Evolutionary conservation across 2,113 vertebrate species (phyloP), one percentile per base, ranked within the genome.

Genomic region (Lepus europaeus): DNA sequence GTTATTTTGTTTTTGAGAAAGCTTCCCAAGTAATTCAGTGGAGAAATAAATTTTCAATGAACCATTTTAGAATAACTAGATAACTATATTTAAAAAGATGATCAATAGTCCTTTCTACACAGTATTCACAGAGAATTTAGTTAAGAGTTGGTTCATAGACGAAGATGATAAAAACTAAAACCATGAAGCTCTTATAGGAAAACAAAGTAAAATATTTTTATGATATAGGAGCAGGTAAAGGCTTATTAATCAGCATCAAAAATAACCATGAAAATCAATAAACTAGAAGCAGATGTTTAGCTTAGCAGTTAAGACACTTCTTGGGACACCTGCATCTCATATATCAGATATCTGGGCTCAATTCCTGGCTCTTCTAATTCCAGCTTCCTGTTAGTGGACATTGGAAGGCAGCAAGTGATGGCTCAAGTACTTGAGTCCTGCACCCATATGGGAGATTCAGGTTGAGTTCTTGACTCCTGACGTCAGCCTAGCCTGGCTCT

Each of bases 1-100:
- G 25, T 53, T 72, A 61, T 27, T 66, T 87, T 31, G 70, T 53
- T 80, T 96, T 89, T 92, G 49, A 92, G 63, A 33, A 86, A 56
- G n/a, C 63, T 69, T 1, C 6, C 72, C 72, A 56, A 1, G 4
- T 3, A 51, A 72, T 73, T 20, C 6, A 68, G n/a, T n/a, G 25
- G 12, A 17, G 4, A 73, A 89, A 36, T 33, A 74, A 76, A 86
- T 59, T 82, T 79, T 77, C 59, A 91, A 61, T 49, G 87, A 96
- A 70, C 45, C 7, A 27, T 86, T 10, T 23, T 81, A 45, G n/a
- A 73, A 76, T 86, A 39, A 92, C 49, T 20, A 94, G 74, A 85
- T 27, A 93, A 29, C 49, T 86, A 39, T 25, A 76, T 14, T 86
- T 33, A 20, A 70, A 70, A 17, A 29, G 29, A 56, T 36, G 76